These are phyloP conservation scores for Pitta sordida DNA, from an alignment of 2,113 vertebrate genomes.

Conservation along the genomic window DNA sequence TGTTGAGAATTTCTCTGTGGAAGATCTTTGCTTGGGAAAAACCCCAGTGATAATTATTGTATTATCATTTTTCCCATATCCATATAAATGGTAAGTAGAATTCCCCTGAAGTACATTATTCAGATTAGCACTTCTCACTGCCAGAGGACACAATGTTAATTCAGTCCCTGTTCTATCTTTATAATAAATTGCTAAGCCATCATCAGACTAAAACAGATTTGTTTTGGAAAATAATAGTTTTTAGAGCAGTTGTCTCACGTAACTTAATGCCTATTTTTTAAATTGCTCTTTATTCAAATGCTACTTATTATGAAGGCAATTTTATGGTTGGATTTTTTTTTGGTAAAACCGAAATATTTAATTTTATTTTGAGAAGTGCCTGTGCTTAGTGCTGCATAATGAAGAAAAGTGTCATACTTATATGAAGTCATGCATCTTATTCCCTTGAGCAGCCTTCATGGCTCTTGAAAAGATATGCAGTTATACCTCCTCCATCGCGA, in stretches of 20 bases:
- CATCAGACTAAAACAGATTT: background rate
- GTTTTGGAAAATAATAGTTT: background rate
- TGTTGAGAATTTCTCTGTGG: background rate
- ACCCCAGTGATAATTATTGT: background rate
- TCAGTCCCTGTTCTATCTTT: background rate
- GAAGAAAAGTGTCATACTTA: background rate
- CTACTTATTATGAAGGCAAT: background rate
- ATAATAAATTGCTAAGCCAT: background rate
- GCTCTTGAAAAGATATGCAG: background rate
- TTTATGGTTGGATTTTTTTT: background rate
- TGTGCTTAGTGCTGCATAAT: background rate
- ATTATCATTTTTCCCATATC: background rate
- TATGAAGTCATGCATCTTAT: background rate
- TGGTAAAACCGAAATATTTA: background rate
- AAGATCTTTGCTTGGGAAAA: background rate
- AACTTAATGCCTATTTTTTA: conserved; percentile 1
- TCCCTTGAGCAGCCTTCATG: background rate
- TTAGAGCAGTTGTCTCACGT: background rate
- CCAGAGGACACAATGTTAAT: conserved; percentile 27
- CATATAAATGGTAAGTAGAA: background rate
- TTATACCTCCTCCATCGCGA: too few relatives aligned
- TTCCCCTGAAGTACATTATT: background rate
- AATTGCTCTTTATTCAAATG: conserved; percentile 34
- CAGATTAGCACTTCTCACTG: background rate
- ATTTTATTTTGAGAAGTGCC: background rate